Evolutionary conservation across 2,797 vertebrate genomes (phyloP).

Genomic region (Gadopsis marmoratus): DNA sequence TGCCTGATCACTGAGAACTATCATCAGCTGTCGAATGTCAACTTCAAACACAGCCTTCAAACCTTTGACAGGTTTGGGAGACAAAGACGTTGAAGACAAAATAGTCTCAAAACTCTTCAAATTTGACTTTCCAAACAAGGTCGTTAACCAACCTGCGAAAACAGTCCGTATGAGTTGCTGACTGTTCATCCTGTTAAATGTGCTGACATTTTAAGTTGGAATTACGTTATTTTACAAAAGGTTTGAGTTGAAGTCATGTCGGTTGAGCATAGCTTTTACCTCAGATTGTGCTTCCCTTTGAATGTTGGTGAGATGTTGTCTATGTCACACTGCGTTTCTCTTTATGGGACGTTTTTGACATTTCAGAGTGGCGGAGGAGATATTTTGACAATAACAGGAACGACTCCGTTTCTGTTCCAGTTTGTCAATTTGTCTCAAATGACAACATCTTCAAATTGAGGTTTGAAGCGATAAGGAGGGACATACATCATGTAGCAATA

Average conservation of each 20-base stretch:
- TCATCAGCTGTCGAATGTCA: conserved; percentile 26
- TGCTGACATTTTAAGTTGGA: conserved; percentile 37
- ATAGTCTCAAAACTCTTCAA: not conserved
- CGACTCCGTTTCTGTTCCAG: conserved; percentile 3
- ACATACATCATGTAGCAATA: conserved; percentile 36
- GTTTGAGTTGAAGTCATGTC: conserved; percentile 36
- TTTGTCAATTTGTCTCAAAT: conserved; percentile 26
- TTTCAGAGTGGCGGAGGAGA: conserved; percentile 27
- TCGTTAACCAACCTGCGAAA: conserved; percentile 18
- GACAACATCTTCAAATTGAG: conserved; percentile 18
- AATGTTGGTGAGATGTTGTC: conserved; percentile 44
- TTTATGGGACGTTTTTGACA: conserved; percentile 20
- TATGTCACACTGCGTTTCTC: conserved; percentile 34
- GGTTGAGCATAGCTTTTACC: conserved; percentile 56
- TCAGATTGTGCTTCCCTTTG: conserved; percentile 59
- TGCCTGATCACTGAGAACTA: conserved; percentile 4
- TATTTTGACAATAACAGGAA: not conserved
- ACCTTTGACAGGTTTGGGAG: conserved; percentile 32
- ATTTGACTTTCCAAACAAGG: conserved; percentile 6
- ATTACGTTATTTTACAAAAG: conserved; percentile 35
- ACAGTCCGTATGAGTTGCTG: not conserved
- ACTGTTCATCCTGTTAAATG: conserved; percentile 6
- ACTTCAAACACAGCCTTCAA: conserved; percentile 38
- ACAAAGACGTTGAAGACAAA: conserved; percentile 22
- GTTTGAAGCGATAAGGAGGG: conserved; percentile 30